Evolutionary conservation across 2,797 vertebrate species (phyloP).

Genomic region (Coendou prehensilis): DNA sequence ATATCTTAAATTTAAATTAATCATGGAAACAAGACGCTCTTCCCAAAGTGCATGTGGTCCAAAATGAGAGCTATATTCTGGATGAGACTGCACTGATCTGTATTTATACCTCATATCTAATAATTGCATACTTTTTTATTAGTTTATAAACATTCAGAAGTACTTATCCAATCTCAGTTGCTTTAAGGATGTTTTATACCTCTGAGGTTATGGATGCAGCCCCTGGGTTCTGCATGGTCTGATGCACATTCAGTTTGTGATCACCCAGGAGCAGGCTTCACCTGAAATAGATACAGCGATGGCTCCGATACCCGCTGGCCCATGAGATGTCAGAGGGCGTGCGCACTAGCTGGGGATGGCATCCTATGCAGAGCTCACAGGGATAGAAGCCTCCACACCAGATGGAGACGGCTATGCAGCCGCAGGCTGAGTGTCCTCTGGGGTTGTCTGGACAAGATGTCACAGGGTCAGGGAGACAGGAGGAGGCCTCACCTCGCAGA

Average conservation of each 20-base stretch:
- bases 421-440: not conserved
- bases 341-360: not conserved
- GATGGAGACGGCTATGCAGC: not conserved
- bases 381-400: not conserved
- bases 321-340: not conserved
- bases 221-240: not conserved
- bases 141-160: not conserved
- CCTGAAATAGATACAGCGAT: not conserved
- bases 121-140: not conserved
- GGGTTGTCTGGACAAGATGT: not conserved
- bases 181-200: not conserved
- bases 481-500: not conserved
- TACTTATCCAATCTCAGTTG: not conserved
- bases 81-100: not conserved
- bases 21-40: not conserved
- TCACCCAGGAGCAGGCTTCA: not conserved
- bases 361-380: not conserved
- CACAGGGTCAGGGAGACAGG: not conserved
- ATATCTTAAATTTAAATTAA: not conserved
- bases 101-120: not conserved
- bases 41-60: not conserved
- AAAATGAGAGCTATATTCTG: not conserved
- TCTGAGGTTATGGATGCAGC: not conserved
- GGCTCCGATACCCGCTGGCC: not conserved
- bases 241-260: not conserved